These are phyloP conservation scores for Salpingus planirostris DNA, from an alignment of 2,888 invertebrate genomes.

Conservation along the genomic window DNA sequence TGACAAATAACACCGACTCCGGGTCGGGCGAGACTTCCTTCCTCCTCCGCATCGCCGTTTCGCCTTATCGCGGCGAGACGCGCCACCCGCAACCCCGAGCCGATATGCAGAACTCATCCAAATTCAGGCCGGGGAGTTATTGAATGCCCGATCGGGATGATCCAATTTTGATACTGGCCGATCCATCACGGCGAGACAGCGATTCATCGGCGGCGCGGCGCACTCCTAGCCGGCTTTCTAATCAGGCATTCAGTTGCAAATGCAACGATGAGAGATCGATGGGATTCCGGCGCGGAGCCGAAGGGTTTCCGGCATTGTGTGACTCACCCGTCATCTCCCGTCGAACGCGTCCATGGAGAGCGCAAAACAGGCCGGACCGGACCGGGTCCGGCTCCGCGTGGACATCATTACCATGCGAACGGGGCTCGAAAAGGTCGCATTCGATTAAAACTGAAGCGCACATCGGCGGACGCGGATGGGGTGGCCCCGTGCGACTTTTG, in stretches of 20 bases:
- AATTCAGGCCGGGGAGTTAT: conserved; percentile 3
- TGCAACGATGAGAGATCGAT: conserved; percentile 38
- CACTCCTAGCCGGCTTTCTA: conserved; percentile 31
- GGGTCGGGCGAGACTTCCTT: too few relatives aligned
- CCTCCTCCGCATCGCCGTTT: too few relatives aligned
- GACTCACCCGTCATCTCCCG: conserved; percentile 31
- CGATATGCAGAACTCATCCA: neutral
- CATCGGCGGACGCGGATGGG: conserved; percentile 24
- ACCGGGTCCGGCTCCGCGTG: conserved; percentile 12
- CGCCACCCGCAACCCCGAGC: too few relatives aligned
- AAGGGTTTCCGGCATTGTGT: conserved; percentile 32
- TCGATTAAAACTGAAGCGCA: conserved; percentile 35
- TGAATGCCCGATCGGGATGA: conserved; percentile 23
- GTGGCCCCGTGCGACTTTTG: conserved; percentile 15
- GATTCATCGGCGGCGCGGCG: conserved; percentile 38
- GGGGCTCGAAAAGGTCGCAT: conserved; percentile 17
- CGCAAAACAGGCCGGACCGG: too few relatives aligned
- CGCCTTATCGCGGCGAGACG: too few relatives aligned
- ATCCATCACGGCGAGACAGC: conserved; percentile 41
- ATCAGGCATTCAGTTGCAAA: conserved; percentile 42
- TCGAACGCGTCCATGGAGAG: too few relatives aligned
- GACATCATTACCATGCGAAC: conserved; percentile 11
- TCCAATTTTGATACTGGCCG: conserved; percentile 37
- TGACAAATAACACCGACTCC: too few relatives aligned
- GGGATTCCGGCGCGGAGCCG: conserved; percentile 32